phyloP scores from a whole-genome alignment of 2,888 invertebrate genomes.

The Hypena proboscidalis region DNA sequence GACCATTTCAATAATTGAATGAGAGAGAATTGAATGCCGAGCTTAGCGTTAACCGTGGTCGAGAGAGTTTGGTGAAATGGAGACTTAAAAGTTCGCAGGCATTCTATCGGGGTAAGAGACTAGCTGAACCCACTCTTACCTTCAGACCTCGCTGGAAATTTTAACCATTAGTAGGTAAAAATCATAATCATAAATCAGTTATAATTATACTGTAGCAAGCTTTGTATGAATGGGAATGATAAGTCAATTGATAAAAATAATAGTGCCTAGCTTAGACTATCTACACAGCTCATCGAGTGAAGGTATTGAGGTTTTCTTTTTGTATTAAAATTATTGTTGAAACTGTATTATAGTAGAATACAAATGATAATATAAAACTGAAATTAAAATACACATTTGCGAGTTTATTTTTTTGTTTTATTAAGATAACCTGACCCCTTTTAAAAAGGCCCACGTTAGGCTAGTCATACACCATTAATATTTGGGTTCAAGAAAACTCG shows the following conservation, averaged over 20 bases:
- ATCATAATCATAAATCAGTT: background rate
- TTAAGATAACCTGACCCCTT: background rate
- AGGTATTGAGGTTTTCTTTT: constrained; percentile 40
- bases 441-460: no score
- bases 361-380: constrained; percentile 55
- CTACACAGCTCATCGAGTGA: constrained; percentile 61
- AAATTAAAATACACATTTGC: constrained; percentile 60
- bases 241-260: constrained; percentile 81
- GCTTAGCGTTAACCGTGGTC: no score
- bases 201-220: constrained; percentile 22
- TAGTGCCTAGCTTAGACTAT: constrained; percentile 80
- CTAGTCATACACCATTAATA: no score
- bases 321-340: constrained; percentile 46
- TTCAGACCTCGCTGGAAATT: no score
- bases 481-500: no score
- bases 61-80: no score
- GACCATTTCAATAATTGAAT: no score
- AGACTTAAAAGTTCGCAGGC: no score
- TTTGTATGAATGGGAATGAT: constrained; percentile 49
- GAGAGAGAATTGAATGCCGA: no score
- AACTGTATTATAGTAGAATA: constrained; percentile 43
- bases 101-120: no score
- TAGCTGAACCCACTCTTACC: no score
- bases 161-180: no score
- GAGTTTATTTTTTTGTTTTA: constrained; percentile 24